Evolutionary conservation across 2,797 vertebrate genomes (phyloP), one percentile per base, ranked within the genome.

Genomic region (Bufotes viridis): DNA sequence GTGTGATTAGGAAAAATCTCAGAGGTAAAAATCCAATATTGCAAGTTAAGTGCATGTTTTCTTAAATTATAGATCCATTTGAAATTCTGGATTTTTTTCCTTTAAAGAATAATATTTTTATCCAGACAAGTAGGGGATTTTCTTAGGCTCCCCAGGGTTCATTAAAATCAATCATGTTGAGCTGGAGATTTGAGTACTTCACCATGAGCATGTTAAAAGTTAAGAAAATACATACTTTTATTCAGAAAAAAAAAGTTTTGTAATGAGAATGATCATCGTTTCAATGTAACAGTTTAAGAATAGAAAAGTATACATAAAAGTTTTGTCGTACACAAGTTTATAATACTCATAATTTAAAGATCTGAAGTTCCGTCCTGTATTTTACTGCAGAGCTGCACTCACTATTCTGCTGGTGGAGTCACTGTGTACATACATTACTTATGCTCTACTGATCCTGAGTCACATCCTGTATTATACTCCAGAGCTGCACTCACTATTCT

Each of bases 51-150:
- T 53, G 20, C 72, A 3, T 76, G 74, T 53, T 76, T 76, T 76
- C 49, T 76, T 76, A 53, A 53, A 76, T 55, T 76, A 53, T 53
- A 76, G 22, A 53, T 53, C 18, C n/a, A 53, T 53, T n/a, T 55
- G 74, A 51, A 53, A 53, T 24, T 76, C 49, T 22, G 42, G 49
- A 8, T 53, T 76, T 76, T 53, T 76, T 76, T 5, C 22, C 3
- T n/a, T 76, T n/a, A n/a, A 76, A 76, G 49, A 55, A 76, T 55
- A 76, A 76, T 76, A 76, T 76, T 76, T 76, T 78, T 78, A 78
- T 53, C 51, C 22, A 53, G 22, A 78, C 11, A 55, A 78, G 49
- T 24, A n/a, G 20, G 24, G 22, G 20, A 78, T 24, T 78, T 78
- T 78, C 75, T 55, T 24, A 51, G 75, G 5, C 75, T 53, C 75